Base-by-base conservation (phyloP, 2,797 vertebrate species). In the Percopsis omiscomaycus region DNA sequence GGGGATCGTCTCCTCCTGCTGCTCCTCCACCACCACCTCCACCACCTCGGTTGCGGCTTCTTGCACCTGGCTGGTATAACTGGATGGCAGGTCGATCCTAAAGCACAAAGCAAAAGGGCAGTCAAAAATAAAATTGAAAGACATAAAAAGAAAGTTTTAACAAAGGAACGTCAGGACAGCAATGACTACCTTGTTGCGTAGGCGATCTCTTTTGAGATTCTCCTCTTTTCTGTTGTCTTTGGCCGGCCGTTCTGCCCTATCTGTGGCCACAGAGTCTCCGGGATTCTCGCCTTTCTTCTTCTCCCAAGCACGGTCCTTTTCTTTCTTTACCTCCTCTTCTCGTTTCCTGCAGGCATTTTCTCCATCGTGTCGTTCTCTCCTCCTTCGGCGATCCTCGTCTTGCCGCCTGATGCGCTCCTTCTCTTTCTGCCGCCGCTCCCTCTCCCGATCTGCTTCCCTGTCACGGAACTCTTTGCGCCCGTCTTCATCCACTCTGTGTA, bases 21-120 rank as follows among this genome's bases (percentile, higher is more conserved):
- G 91, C 50, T 30, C 53, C 47, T 92, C 90, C 55, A 69, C 89
- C 76, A 88, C 92, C 73, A 82, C 91, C 55, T 88, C 88, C 8
- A 13, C 42, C 46, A 89, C 89, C 13, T 77, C 78, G 66, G 86
- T 64, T 95, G 77, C 96, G 94, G 88, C 89, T 97, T 76, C 97
- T 92, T 30, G 93, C 91, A 44, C 97, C 97, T 0, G 98, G 97
- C 68, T 99, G 96, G 86, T 99, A 99, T 64, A 99, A 91, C 88
- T 98, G 97, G 90, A 99, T 98, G 49, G 96, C 95, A 27, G 98
- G 97, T 2, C 98, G 97, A 89, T 99, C 98, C 98, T 99, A 84
- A 78, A 83, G 0, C 12, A 60, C 55, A 80, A 53, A 62, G 3
- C 76, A 37, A 73, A 10, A 67, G 22, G 3, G 8, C 3, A 3